phyloP scores from a whole-genome alignment of 2,797 vertebrate species.

The Chaenodraco wilsoni region DNA sequence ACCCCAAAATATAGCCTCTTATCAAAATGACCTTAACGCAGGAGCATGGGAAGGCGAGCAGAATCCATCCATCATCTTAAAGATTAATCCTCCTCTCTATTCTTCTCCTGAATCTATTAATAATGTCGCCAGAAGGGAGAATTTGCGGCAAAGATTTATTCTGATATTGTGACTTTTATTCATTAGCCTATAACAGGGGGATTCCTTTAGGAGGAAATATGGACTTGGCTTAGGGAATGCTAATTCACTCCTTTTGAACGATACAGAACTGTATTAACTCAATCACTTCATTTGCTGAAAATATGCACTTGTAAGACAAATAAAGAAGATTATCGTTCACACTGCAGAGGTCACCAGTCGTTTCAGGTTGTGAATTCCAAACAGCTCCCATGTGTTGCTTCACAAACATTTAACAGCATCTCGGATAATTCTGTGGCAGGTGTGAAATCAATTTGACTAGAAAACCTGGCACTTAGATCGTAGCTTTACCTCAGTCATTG shows the following conservation, averaged over 20 bases:
- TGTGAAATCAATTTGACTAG: slow-evolving; percentile 66
- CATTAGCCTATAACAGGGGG: slow-evolving; percentile 77
- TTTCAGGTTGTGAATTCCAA: slow-evolving; percentile 32
- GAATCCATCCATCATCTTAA: slow-evolving; percentile 84
- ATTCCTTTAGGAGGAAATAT: slow-evolving; percentile 73
- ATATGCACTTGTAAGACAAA: slow-evolving; percentile 44
- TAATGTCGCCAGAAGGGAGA: slow-evolving; percentile 77
- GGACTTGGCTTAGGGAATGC: slow-evolving; percentile 47
- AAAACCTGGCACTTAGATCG: slow-evolving; percentile 57
- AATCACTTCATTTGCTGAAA: slow-evolving; percentile 51
- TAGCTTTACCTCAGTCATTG: slow-evolving; percentile 72
- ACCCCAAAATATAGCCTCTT: slow-evolving; percentile 84
- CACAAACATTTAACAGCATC: slow-evolving; percentile 41
- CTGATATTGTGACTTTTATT: slow-evolving; percentile 84
- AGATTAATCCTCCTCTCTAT: slow-evolving; percentile 83
- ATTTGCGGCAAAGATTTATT: slow-evolving; percentile 82
- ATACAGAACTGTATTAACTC: slow-evolving; percentile 43
- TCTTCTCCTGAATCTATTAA: slow-evolving; percentile 84
- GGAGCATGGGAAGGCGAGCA: slow-evolving; percentile 83
- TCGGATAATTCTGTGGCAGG: slow-evolving; percentile 53
- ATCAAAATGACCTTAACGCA: slow-evolving; percentile 84
- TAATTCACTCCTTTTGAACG: slow-evolving; percentile 59
- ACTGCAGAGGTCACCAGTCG: slow-evolving; percentile 38
- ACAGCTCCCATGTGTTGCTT: slow-evolving; percentile 32
- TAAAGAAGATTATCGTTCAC: slow-evolving; percentile 34